Base-by-base conservation (phyloP, 2,113 vertebrate genomes). In the Turdus rufiventris region DNA sequence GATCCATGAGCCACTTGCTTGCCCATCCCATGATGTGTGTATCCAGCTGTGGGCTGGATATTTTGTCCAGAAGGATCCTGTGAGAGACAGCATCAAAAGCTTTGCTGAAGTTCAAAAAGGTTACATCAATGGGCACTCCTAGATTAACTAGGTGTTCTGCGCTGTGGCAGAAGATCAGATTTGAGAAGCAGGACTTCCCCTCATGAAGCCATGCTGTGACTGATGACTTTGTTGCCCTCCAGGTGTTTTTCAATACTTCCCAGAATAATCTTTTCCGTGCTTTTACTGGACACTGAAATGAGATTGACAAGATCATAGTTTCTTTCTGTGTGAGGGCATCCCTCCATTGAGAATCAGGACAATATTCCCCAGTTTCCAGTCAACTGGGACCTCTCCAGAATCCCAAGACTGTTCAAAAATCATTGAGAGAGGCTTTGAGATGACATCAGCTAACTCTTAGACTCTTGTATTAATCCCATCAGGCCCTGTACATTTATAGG, bases 11-110 rank as follows among this genome's bases (percentile, higher is more conserved):
- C 19, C 7, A 14, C 4, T 12, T 48, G 19, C 25, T 71, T 1
- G 0, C 29, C 6, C 29, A 34, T 71, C 19, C 5, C 8, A 11
- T n/a, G 25, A 29, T 13, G 4, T 6, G 9, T 47, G 5, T 48
- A 24, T 19, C n/a, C 34, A 31, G 12, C n/a, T 56, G 19, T 28
- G 21, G 2, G 23, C 28, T 9, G 3, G 2, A 34, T 29, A 5
- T 54, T 54, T 14, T 48, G 20, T 71, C 19, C 13, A 20, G 48
- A 20, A n/a, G 34, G 15, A 8, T 70, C 16, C 8, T 2, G 1
- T 62, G 24, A 62, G 18, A 47, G 45, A 53, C 14, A 7, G 24
- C 6, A 26, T 31, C 31, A 42, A 33, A 79, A 42, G 14, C 16
- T 79, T 48, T 31, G 20, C 42, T 48, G 57, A 42, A 34, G 20